Conservation (phyloP, 2,113 vertebrate species). For the Crypturellus undulatus region DNA sequence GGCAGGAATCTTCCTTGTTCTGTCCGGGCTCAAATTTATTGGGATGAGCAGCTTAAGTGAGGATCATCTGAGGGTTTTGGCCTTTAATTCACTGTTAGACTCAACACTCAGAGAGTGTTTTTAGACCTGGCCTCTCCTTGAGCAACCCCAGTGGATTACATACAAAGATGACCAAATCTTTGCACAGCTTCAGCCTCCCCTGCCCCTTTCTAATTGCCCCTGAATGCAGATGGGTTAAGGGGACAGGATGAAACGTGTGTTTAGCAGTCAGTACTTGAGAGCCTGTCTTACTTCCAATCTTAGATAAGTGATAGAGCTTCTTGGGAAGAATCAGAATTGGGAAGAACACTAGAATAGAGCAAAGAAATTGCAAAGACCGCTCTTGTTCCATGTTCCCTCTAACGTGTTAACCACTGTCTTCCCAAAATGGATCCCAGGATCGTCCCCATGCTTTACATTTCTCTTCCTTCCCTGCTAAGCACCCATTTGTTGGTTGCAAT, state of each 20-base stretch:
- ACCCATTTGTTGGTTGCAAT: neutral
- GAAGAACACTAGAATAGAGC: neutral
- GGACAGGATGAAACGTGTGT: neutral
- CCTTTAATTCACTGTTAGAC: neutral
- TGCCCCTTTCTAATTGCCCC: fast-evolving
- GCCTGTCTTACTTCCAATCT: neutral
- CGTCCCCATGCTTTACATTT: neutral
- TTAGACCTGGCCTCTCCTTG: neutral
- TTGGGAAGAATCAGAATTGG: neutral
- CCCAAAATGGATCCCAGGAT: neutral
- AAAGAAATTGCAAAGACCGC: too few relatives aligned
- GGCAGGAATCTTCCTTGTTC: neutral
- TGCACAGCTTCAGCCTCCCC: neutral
- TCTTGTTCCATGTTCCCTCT: neutral
- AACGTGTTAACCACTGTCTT: too few relatives aligned
- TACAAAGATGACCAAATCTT: neutral
- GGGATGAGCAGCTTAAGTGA: neutral
- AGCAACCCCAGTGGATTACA: fast-evolving
- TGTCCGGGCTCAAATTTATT: neutral
- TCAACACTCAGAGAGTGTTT: fast-evolving
- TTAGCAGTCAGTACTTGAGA: neutral
- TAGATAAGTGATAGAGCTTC: neutral
- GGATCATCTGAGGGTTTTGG: neutral
- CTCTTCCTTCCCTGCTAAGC: neutral
- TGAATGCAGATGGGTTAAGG: neutral